Base-by-base conservation (phyloP, 1,140 invertebrate genomes). In the Cardiocondyla obscurior region DNA sequence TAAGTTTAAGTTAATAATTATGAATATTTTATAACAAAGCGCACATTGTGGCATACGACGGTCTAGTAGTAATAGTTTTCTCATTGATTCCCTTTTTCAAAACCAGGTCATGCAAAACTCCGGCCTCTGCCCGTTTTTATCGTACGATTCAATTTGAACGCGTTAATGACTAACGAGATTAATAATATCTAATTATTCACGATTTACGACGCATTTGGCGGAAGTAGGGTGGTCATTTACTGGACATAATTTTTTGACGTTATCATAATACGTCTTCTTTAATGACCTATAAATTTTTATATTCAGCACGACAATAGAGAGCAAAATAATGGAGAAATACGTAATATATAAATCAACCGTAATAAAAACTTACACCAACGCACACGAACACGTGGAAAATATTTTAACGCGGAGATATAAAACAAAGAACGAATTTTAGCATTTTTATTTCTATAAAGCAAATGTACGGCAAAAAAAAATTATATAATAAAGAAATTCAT, bases 171-270 rank as follows among this genome's bases (percentile, higher is more conserved):
- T 73, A 30, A 70, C 19, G 25, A 53, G 46, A 70, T 70, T 70
- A 70, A 70, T 58, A n/a, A 42, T 46, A 60, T 44, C 67, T 82
- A 85, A 85, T 86, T 74, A 55, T 33, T 72, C 33, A 33, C 22
- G 53, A 69, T 49, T 53, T 65, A 22, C 53, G 30, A 57, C 14
- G 42, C 58, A 79, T 62, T 76, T 62, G 60, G 74, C 70, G 46
- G 28, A 85, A 86, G 28, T 85, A 33, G 74, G 74, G 22, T 53
- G 79, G 73, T 85, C 65, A 69, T 36, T 62, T 51, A 55, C 22
- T 22, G 49, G 51, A 67, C 69, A 85, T 86, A 86, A 86, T 82
- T 76, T 85, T 46, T 67, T 51, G 49, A 25, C 46, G 16, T 30
- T 79, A 51, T 10, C 30, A n/a, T 69, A 65, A 36, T 69, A 36